Evolutionary conservation across 35 echinoderm and acorn worm genomes (phyloP).

Genomic region (Lytechinus variegatus): DNA sequence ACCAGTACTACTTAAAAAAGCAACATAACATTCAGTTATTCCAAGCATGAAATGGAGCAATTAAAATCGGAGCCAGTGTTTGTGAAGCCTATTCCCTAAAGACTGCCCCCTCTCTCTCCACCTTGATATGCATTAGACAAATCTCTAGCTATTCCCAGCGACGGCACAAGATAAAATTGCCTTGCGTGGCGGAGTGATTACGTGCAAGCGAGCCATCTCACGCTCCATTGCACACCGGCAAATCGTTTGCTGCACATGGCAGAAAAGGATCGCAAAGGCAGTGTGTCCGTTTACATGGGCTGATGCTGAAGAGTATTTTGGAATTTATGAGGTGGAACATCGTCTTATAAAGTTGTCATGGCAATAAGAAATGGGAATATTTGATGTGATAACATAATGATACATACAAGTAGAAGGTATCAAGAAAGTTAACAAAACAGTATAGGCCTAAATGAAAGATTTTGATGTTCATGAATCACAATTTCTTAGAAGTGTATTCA

Average conservation of each 20-base stretch:
- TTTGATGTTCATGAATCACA: too few species aligned
- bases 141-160: neutral
- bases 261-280: neutral
- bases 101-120: neutral
- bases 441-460: too few species aligned
- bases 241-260: neutral
- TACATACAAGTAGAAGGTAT: neutral
- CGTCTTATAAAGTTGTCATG: neutral
- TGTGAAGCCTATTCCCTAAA: neutral
- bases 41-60: neutral
- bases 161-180: neutral
- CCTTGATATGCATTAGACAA: neutral
- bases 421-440: too few species aligned
- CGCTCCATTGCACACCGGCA: neutral
- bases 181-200: conserved; percentile 25
- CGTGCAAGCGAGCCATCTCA: conserved; percentile 11
- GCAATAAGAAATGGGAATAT: neutral
- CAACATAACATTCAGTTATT: neutral
- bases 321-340: neutral
- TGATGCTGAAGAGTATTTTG: neutral
- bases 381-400: neutral
- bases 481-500: too few species aligned
- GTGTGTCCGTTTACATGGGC: neutral
- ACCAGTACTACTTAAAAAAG: neutral
- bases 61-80: neutral